These are phyloP conservation scores for Podarcis muralis DNA, from an alignment of 2,113 vertebrate species.

Conservation along the genomic window DNA sequence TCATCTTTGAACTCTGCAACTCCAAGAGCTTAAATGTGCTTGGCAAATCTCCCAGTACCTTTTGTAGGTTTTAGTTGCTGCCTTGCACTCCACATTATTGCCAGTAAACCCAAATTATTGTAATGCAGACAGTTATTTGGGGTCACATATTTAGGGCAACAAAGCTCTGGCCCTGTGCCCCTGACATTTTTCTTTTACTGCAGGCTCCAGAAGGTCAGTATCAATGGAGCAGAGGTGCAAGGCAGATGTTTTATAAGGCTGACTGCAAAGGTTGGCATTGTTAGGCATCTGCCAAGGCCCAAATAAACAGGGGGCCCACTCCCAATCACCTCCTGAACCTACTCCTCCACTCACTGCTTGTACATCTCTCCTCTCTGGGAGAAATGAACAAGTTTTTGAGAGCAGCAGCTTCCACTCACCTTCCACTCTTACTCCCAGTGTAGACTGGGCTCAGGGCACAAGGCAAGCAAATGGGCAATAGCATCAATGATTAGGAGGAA, in stretches of 20 bases:
- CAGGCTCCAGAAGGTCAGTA: background rate
- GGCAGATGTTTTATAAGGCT: background rate
- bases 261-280: background rate
- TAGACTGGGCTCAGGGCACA: background rate
- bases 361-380: background rate
- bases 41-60: background rate
- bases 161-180: background rate
- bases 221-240: background rate
- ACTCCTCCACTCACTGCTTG: background rate
- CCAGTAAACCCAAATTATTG: background rate
- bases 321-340: background rate
- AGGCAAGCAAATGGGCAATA: background rate
- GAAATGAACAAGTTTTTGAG: background rate
- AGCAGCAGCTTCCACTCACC: background rate
- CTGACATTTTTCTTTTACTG: background rate
- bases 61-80: background rate
- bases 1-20: background rate
- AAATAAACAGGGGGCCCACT: background rate
- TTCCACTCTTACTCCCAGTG: background rate
- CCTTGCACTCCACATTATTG: background rate
- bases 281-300: background rate
- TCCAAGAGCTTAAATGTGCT: background rate
- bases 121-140: background rate
- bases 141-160: background rate
- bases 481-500: background rate